These are phyloP conservation scores for Lampropteryx suffumata DNA, from an alignment of 2,888 invertebrate genomes.

Conservation along the genomic window DNA sequence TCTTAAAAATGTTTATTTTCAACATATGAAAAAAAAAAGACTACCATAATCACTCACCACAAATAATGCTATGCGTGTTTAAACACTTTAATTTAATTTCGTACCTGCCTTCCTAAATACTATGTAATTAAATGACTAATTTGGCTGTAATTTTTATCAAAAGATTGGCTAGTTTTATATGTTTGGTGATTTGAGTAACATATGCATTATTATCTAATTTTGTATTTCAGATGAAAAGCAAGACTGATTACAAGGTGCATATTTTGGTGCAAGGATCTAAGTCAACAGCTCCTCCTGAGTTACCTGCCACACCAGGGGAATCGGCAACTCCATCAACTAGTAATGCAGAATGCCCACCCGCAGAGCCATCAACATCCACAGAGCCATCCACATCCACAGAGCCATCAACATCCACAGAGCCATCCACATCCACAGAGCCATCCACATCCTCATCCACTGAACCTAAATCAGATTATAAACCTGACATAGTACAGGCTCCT, in stretches of 20 bases:
- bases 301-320: constrained; percentile 36
- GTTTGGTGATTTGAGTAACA: not conserved
- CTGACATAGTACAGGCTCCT: constrained; percentile 22
- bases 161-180: too few relatives aligned
- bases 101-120: too few relatives aligned
- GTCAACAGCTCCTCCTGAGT: constrained; percentile 46
- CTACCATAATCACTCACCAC: too few relatives aligned
- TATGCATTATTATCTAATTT: constrained; percentile 5
- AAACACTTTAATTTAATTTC: too few relatives aligned
- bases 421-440: constrained; percentile 39
- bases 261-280: constrained; percentile 84
- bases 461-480: constrained; percentile 31
- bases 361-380: constrained; percentile 37
- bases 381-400: constrained; percentile 38
- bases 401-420: constrained; percentile 47
- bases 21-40: too few relatives aligned
- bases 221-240: constrained; percentile 64
- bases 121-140: too few relatives aligned
- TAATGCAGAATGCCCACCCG: constrained; percentile 33
- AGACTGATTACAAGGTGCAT: constrained; percentile 84
- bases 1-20: too few relatives aligned
- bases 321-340: constrained; percentile 25
- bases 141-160: too few relatives aligned
- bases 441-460: constrained; percentile 32
- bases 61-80: too few relatives aligned